Base-by-base conservation (phyloP, 2,888 invertebrate species). In the Diachrysia chrysitis region DNA sequence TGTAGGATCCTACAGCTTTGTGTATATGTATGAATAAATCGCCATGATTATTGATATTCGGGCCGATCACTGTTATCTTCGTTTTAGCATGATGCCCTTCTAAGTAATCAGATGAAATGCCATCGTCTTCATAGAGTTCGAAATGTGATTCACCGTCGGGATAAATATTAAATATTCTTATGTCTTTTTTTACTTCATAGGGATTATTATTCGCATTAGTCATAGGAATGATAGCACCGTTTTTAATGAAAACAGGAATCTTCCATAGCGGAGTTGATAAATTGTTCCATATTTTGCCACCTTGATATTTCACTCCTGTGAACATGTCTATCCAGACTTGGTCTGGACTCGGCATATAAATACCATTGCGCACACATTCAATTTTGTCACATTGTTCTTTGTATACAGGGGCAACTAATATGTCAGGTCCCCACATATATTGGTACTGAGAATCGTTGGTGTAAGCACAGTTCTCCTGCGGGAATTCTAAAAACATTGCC, bases 401-500 rank as follows among this genome's bases (percentile, higher is more conserved):
- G 71, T 92, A 95, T 29, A 95, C 87, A 17, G 95, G 95, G 2
- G 95, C 95, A 14, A 95, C 89, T 70, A 95, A 86, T 61, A 95
- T 83, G 73, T 83, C 86, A n/a, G 94, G 92, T 7, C 95, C 95
- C 95, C 95, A 95, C 94, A 95, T 94, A 71, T 82, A 95, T 72
- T 95, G 95, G 69, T 95, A 95, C 70, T 93, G 92, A n/a, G 91
- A 92, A 78, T 92, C 91, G 46, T 84, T 89, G 2, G 93, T 93
- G 63, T 89, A 89, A 3, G 89, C 90, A 32, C 84, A 64, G 7
- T 37, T 77, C 76, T 92, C 92, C 25, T 88, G 72, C 1, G 93
- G 92, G 66, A 91, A 95, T 82, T 94, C 94, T 23, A 95, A 79
- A 60, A 94, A 93, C 93, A 95, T 94, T 2, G 93, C 95, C 77